These are phyloP conservation scores for Coleophora flavipennella DNA, from an alignment of 2,888 invertebrate species.

Conservation along the genomic window DNA sequence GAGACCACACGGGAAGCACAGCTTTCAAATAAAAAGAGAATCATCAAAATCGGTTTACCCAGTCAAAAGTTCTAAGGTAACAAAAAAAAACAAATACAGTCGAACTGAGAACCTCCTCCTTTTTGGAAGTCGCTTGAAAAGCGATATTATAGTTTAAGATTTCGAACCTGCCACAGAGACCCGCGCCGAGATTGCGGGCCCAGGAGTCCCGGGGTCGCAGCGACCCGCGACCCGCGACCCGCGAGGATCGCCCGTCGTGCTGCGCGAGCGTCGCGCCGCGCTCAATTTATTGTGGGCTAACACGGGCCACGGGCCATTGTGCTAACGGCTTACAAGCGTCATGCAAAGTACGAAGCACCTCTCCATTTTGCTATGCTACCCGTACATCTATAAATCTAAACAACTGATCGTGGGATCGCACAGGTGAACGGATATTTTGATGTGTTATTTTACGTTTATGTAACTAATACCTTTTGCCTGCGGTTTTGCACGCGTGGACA, in stretches of 20 bases:
- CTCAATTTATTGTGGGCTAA: constrained; percentile 40
- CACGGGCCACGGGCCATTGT: constrained; percentile 39
- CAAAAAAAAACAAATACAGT: too few species aligned
- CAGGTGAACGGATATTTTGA: constrained; percentile 58
- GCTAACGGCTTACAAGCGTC: constrained; percentile 54
- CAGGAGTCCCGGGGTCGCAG: constrained; percentile 3
- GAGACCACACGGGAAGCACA: too few species aligned
- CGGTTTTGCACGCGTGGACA: too few species aligned
- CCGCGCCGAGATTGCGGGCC: too few species aligned
- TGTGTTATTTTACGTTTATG: constrained; percentile 38
- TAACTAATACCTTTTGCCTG: too few species aligned
- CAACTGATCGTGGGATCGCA: constrained; percentile 61
- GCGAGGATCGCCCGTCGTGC: constrained; percentile 23
- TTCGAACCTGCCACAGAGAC: too few species aligned
- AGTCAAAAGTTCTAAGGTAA: too few species aligned
- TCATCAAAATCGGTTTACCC: too few species aligned
- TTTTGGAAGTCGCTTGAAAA: too few species aligned
- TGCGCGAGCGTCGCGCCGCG: constrained; percentile 9
- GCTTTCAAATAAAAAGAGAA: too few species aligned
- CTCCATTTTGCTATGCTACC: constrained; percentile 58
- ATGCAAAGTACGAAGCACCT: constrained; percentile 66
- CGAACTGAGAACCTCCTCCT: too few species aligned
- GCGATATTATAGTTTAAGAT: too few species aligned
- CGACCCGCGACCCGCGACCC: constrained; percentile 18
- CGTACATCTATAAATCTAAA: constrained; percentile 63